Evolutionary conservation across 2,797 vertebrate species (phyloP).

Genomic region (Ataeniobius toweri): DNA sequence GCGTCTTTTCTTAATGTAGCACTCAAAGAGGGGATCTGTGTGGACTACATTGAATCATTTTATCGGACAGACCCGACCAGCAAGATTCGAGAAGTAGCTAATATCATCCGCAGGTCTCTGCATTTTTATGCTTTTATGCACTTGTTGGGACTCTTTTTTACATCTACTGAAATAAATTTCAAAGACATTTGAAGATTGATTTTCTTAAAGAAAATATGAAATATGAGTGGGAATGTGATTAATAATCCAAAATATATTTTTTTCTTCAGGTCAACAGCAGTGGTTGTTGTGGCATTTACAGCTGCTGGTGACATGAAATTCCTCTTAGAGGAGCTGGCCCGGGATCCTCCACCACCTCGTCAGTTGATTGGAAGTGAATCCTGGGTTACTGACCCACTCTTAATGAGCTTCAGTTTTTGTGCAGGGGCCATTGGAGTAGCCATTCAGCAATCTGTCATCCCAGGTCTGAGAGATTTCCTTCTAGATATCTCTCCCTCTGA

Average conservation of each 20-base stretch:
- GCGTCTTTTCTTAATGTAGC: conserved; percentile 66
- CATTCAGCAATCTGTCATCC: conserved; percentile 68
- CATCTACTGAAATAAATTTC: background rate
- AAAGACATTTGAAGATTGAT: background rate
- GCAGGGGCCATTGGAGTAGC: conserved; percentile 72
- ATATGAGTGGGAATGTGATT: background rate
- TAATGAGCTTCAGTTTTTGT: conserved; percentile 55
- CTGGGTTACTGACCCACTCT: conserved; percentile 66
- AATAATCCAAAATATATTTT: background rate
- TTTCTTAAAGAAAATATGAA: background rate
- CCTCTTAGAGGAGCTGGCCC: conserved; percentile 64
- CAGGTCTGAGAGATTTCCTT: conserved; percentile 71
- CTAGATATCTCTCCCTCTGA: conserved; percentile 52
- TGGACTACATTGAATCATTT: conserved; percentile 69
- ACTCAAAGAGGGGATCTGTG: conserved; percentile 65
- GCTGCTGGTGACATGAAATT: conserved; percentile 62
- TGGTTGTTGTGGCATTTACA: conserved; percentile 71
- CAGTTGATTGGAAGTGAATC: conserved; percentile 77
- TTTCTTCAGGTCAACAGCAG: conserved; percentile 67
- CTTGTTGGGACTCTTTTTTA: background rate
- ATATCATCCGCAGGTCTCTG: conserved; percentile 64
- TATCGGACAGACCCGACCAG: conserved; percentile 52
- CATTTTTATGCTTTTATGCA: background rate
- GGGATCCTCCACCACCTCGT: conserved; percentile 48
- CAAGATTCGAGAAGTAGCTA: conserved; percentile 63